Evolutionary conservation across 2,797 vertebrate genomes (phyloP).

Genomic region (Sardinella longiceps): DNA sequence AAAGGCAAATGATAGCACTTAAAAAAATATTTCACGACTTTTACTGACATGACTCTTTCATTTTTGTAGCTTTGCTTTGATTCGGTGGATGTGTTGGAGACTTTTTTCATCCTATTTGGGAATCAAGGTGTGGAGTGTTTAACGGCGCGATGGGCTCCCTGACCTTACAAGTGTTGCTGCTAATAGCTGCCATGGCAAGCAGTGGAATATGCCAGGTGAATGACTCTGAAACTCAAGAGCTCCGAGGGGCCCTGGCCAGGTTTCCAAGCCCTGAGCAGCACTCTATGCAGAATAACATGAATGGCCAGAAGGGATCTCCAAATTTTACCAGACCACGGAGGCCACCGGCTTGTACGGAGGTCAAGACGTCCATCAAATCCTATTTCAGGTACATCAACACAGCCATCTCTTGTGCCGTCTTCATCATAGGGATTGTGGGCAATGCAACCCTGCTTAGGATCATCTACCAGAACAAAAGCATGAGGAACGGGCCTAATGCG

Average conservation of each 20-base stretch:
- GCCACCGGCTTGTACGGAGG: not conserved
- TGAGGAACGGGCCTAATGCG: constrained; percentile 97
- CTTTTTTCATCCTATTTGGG: constrained; percentile 56
- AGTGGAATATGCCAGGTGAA: constrained; percentile 80
- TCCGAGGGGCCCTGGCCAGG: constrained; percentile 40
- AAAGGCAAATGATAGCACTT: not conserved
- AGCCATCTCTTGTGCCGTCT: constrained; percentile 86
- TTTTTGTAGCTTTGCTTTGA: not conserved
- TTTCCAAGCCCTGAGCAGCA: not conserved
- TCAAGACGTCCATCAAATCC: constrained; percentile 70
- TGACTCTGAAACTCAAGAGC: constrained; percentile 61
- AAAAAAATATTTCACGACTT: not conserved
- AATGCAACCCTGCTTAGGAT: constrained; percentile 95
- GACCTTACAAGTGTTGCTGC: constrained; percentile 73
- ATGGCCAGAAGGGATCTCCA: too few relatives aligned
- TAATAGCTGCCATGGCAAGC: constrained; percentile 73
- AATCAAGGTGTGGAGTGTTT: constrained; percentile 59
- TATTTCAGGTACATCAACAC: constrained; percentile 96
- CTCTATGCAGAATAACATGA: not conserved
- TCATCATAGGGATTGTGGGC: constrained; percentile 94
- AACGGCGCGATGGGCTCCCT: constrained; percentile 79
- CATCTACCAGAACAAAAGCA: constrained; percentile 98
- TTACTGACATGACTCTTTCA: not conserved
- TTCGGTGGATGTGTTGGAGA: not conserved
- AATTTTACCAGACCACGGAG: not conserved